Conservation (phyloP, 2,888 invertebrate species). For the Theretra japonica region DNA sequence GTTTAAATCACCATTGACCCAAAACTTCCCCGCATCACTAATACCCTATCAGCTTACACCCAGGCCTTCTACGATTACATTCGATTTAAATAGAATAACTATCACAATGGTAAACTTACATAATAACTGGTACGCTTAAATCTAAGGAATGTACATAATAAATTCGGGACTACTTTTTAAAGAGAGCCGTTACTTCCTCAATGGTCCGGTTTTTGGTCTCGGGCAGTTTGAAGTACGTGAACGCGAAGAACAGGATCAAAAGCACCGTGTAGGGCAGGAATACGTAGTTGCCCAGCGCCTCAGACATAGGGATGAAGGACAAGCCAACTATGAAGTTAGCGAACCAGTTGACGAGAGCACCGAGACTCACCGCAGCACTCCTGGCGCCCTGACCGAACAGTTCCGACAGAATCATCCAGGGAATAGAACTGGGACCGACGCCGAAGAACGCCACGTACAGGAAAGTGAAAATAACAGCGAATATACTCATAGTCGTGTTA, state of each 20-base stretch:
- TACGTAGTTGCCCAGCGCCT: conserved; percentile 69
- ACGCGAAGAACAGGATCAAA: conserved; percentile 74
- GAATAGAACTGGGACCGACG: conserved; percentile 81
- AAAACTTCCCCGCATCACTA: not conserved
- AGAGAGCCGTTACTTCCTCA: conserved; percentile 80
- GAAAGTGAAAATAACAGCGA: conserved; percentile 79
- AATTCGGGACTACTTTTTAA: conserved; percentile 65
- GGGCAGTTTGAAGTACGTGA: conserved; percentile 77
- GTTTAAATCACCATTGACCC: not conserved
- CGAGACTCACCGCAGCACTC: conserved; percentile 79
- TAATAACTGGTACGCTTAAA: conserved; percentile 53
- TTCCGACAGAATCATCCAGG: conserved; percentile 83
- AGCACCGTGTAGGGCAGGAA: conserved; percentile 78
- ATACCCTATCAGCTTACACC: conserved; percentile 25
- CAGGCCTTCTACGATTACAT: conserved; percentile 22
- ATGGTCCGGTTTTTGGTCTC: conserved; percentile 82
- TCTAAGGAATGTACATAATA: conserved; percentile 60
- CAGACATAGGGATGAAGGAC: conserved; percentile 71
- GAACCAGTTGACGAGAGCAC: conserved; percentile 81
- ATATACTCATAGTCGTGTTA: conserved; percentile 75
- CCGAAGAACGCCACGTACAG: conserved; percentile 81
- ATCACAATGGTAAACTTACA: conserved; percentile 67
- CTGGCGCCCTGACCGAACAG: conserved; percentile 79
- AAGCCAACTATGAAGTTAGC: conserved; percentile 82
- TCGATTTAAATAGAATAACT: conserved; percentile 44